Percentiles rank a stretch among this genome's conserved stretches.
Conservation (phyloP, 2,113 vertebrate species). For the Nipponia nippon region DNA sequence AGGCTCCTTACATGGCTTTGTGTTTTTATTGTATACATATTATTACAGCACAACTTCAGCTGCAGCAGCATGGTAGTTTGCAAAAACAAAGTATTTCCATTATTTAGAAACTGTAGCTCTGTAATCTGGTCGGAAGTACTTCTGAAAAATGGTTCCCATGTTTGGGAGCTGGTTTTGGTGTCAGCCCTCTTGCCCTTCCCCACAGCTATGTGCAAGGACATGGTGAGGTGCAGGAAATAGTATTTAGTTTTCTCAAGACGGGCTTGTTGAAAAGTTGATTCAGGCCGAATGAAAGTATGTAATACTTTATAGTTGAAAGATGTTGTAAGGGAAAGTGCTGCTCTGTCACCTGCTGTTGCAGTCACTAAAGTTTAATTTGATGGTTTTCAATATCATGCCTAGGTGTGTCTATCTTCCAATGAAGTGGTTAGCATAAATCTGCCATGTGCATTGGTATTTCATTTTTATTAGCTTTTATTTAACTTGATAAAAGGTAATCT, state of each 20-base stretch:
- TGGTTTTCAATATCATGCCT: constrained; percentile 63
- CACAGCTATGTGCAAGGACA: fast-evolving
- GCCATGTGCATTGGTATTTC: constrained; percentile 27
- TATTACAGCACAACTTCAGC: not conserved
- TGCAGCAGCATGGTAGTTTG: not conserved
- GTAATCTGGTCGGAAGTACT: not conserved
- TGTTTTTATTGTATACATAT: not conserved
- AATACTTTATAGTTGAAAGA: not conserved
- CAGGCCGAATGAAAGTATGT: not conserved
- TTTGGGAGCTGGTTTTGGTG: not conserved
- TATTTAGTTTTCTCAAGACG: not conserved
- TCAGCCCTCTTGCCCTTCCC: not conserved
- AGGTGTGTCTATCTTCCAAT: constrained; percentile 44
- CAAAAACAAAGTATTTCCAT: not conserved
- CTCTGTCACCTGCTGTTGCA: constrained; percentile 25
- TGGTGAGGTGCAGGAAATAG: not conserved
- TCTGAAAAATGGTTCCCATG: not conserved
- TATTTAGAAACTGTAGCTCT: not conserved
- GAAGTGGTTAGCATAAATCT: constrained; percentile 60
- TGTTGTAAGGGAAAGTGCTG: not conserved
- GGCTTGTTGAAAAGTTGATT: not conserved
- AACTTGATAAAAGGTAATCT: constrained; percentile 69
- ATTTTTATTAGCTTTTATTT: constrained; percentile 67
- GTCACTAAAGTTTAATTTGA: constrained; percentile 68
- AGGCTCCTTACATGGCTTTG: not conserved